Percentiles rank a stretch among this genome's conserved stretches.
phyloP scores from a whole-genome alignment of 2,797 vertebrate genomes.

The Mus minutoides region DNA sequence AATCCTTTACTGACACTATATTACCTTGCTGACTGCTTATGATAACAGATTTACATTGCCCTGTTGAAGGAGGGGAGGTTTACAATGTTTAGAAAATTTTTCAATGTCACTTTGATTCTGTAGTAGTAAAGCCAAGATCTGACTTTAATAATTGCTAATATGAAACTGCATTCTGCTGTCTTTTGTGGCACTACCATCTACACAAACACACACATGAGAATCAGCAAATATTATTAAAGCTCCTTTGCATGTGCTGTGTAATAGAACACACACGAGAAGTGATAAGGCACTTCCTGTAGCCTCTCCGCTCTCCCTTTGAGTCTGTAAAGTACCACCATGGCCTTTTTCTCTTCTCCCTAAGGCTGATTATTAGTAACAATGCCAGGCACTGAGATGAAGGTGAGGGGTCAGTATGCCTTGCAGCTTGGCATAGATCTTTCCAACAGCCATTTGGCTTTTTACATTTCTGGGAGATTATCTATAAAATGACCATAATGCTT shows the following conservation, averaged over 20 bases:
- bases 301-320: neutral
- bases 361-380: constrained; percentile 35
- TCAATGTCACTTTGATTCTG: constrained; percentile 6
- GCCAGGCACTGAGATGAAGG: neutral
- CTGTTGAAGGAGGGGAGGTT: neutral
- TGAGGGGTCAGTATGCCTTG: constrained; percentile 29
- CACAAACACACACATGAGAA: neutral
- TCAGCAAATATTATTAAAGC: neutral
- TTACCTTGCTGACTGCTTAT: constrained; percentile 7
- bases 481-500: constrained; percentile 1
- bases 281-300: neutral
- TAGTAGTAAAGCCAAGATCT: neutral
- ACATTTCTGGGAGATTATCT: constrained; percentile 23
- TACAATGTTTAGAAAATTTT: neutral
- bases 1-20: neutral
- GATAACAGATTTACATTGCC: neutral
- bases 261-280: neutral
- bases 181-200: neutral
- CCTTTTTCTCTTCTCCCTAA: constrained; percentile 21
- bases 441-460: constrained; percentile 31
- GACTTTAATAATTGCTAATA: neutral
- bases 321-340: neutral
- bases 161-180: neutral
- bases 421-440: neutral
- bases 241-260: neutral